Evolutionary conservation across 2,797 vertebrate genomes (phyloP).

Genomic region (Poeciliopsis infans): DNA sequence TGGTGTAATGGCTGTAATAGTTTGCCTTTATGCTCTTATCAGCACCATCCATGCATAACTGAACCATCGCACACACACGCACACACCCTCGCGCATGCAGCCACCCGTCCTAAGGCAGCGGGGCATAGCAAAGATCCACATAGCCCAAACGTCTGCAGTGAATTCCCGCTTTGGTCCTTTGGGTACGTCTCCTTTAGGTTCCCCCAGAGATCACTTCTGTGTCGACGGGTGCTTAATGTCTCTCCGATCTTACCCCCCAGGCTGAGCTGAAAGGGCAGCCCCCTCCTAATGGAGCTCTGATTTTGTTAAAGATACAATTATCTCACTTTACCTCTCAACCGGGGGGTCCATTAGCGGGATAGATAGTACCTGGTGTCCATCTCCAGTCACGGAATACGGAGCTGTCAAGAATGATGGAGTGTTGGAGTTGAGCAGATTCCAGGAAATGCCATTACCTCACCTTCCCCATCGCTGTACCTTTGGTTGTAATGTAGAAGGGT

Average conservation of each 20-base stretch:
- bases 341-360: constrained; percentile 68
- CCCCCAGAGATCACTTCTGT: constrained; percentile 35
- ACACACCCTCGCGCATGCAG: constrained; percentile 36
- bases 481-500: constrained; percentile 37
- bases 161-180: constrained; percentile 39
- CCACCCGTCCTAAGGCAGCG: constrained; percentile 36
- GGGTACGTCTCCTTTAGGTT: constrained; percentile 28
- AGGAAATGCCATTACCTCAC: constrained; percentile 65
- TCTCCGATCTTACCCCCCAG: constrained; percentile 41
- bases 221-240: constrained; percentile 42
- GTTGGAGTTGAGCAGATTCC: constrained; percentile 28
- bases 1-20: constrained; percentile 32
- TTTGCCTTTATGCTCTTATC: constrained; percentile 51
- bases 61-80: constrained; percentile 17
- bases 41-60: constrained; percentile 49
- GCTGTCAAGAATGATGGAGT: constrained; percentile 68
- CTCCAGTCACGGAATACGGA: constrained; percentile 56
- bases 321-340: constrained; percentile 70
- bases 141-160: constrained; percentile 18
- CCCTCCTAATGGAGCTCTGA: constrained; percentile 71
- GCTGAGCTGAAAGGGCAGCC: constrained; percentile 52
- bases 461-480: neutral
- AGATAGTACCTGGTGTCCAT: constrained; percentile 51
- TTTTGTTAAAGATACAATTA: constrained; percentile 76
- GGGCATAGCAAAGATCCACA: constrained; percentile 28